Conservation (phyloP, 2,888 invertebrate genomes). For the Phragmatobia fuliginosa region DNA sequence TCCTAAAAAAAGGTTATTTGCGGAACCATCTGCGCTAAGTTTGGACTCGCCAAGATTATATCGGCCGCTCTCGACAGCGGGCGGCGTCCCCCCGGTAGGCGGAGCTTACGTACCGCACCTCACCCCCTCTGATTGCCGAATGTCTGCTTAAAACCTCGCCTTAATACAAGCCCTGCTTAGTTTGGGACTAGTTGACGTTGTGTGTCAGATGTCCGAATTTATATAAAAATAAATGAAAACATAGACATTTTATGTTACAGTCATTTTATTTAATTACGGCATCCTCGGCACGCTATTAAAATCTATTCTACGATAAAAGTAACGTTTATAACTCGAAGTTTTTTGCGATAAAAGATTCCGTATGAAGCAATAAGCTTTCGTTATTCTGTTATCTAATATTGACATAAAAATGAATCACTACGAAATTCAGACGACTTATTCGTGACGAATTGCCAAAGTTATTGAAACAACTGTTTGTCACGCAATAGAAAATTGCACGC, state of each 20-base stretch:
- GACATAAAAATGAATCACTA: not conserved
- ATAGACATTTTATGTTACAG: not conserved
- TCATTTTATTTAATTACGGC: not conserved
- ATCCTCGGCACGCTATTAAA: not conserved
- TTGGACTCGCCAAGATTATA: no score
- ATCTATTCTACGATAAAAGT: not conserved
- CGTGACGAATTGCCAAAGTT: slow-evolving; percentile 6
- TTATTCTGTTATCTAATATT: slow-evolving; percentile 8
- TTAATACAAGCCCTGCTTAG: no score
- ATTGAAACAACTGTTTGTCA: slow-evolving; percentile 1
- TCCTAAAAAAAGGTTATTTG: no score
- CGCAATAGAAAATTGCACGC: slow-evolving; percentile 2
- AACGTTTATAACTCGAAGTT: not conserved
- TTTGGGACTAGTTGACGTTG: no score
- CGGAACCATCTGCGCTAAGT: no score
- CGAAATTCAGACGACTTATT: not conserved
- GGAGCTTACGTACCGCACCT: no score
- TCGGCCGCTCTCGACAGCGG: no score
- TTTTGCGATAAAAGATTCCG: slow-evolving; percentile 3
- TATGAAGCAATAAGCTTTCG: slow-evolving; percentile 8
- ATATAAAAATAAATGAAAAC: no score
- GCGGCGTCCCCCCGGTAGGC: no score
- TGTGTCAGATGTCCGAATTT: no score
- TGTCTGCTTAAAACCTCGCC: no score
- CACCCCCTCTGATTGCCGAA: no score